A percentile compares a stretch with the other conserved stretches of the same genome.
phyloP scores from a whole-genome alignment of 2,888 invertebrate species.

The Epinotia brunnichana region DNA sequence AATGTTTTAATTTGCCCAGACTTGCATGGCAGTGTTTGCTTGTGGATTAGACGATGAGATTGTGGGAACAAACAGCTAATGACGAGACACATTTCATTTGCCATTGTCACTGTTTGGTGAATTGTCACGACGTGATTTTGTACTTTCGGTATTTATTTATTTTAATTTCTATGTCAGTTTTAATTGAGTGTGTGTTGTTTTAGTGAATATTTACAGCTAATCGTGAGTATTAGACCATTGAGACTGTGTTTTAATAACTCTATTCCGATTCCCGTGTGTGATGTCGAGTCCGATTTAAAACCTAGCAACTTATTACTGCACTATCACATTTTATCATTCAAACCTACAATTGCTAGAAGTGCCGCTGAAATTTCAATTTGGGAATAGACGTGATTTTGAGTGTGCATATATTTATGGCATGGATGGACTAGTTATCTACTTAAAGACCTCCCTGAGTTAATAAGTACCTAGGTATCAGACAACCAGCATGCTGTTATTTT shows the following conservation, averaged over 20 bases:
- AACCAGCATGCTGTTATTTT: too few species aligned
- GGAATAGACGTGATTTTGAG: too few species aligned
- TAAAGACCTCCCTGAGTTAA: too few species aligned
- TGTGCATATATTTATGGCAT: too few species aligned
- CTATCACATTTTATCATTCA: too few species aligned
- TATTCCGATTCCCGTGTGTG: neutral
- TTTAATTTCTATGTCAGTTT: slow-evolving; percentile 23
- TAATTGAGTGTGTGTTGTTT: slow-evolving; percentile 14
- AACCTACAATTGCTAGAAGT: too few species aligned
- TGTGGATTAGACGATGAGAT: slow-evolving; percentile 47
- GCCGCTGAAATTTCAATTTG: too few species aligned
- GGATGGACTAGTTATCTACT: too few species aligned
- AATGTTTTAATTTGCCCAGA: slow-evolving; percentile 13
- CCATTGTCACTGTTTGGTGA: slow-evolving; percentile 58
- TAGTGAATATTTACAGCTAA: neutral
- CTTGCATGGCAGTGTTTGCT: slow-evolving; percentile 9
- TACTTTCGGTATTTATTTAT: slow-evolving; percentile 47
- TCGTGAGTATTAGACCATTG: slow-evolving; percentile 3
- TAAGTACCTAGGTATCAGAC: too few species aligned
- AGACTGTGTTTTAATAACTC: neutral
- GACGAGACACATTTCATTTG: slow-evolving; percentile 53
- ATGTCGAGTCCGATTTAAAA: too few species aligned
- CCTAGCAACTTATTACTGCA: too few species aligned
- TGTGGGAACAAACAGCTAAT: slow-evolving; percentile 49
- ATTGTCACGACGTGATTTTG: slow-evolving; percentile 56